Evolutionary conservation across 2,888 invertebrate genomes (phyloP).

Genomic region (Nudaria mundana): DNA sequence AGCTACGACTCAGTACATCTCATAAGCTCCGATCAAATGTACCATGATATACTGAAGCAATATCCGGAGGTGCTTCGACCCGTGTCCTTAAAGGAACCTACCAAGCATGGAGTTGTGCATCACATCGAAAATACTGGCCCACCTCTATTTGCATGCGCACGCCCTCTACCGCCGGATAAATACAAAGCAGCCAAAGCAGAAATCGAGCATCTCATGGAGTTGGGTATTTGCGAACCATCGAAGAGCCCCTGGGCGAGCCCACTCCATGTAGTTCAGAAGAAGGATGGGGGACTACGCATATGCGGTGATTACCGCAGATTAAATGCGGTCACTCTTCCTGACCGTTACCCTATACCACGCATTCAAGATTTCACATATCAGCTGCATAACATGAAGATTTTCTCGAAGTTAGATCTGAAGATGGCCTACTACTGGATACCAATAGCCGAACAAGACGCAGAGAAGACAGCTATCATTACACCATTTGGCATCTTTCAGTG

Average conservation of each 20-base stretch:
- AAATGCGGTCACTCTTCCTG: constrained; percentile 5
- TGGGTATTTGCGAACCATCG: no score
- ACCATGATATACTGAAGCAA: no score
- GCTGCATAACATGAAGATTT: constrained; percentile 3
- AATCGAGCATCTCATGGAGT: no score
- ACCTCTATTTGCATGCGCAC: no score
- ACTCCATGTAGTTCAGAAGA: constrained; percentile 35
- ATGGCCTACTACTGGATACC: constrained; percentile 5
- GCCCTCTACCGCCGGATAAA: no score
- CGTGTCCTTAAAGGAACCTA: no score
- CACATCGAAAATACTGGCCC: no score
- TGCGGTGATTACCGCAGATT: constrained; percentile 35
- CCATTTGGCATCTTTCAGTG: constrained; percentile 35
- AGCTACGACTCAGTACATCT: no score
- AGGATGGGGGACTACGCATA: constrained; percentile 31
- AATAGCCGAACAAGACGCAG: constrained; percentile 1
- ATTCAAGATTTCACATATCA: constrained; percentile 6
- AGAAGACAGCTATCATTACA: constrained; percentile 9
- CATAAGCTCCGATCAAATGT: no score
- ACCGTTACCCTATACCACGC: constrained; percentile 7
- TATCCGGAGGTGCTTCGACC: no score
- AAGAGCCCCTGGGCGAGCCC: constrained; percentile 24
- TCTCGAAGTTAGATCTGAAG: constrained; percentile 6
- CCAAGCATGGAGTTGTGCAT: no score
- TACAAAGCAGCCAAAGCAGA: no score